These are phyloP conservation scores for Clarias gariepinus DNA, from an alignment of 2,113 vertebrate genomes.

Conservation along the genomic window DNA sequence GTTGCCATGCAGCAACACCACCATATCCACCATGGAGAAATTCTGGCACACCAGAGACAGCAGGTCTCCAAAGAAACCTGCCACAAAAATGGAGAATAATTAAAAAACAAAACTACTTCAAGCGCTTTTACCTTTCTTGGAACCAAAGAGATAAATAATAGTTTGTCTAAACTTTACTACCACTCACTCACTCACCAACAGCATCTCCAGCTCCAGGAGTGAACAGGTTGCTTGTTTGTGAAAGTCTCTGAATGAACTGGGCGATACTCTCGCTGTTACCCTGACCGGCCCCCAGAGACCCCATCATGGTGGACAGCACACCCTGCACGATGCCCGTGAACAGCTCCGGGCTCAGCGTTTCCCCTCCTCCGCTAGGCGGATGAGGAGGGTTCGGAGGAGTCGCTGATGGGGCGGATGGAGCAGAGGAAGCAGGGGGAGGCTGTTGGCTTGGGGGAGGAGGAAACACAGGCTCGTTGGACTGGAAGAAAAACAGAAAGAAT, in stretches of 20 bases:
- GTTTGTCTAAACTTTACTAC: background rate
- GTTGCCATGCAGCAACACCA: conserved; percentile 88
- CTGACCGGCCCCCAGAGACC: conserved; percentile 83
- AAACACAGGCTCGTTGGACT: conserved; percentile 70
- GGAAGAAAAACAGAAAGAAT: conserved; percentile 19
- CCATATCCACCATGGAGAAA: conserved; percentile 91
- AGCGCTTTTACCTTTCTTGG: no score
- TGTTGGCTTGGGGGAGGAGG: conserved; percentile 59
- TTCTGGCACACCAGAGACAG: conserved; percentile 88
- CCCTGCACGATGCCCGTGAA: conserved; percentile 89
- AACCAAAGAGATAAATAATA: background rate
- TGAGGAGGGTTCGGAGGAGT: conserved; percentile 48
- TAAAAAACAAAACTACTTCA: background rate
- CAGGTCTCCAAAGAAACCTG: conserved; percentile 89
- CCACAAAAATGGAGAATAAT: background rate
- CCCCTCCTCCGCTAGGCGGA: conserved; percentile 53
- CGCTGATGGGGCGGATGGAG: conserved; percentile 49
- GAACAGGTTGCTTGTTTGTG: conserved; percentile 87
- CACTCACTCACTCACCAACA: conserved; percentile 65
- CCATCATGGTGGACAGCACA: conserved; percentile 86
- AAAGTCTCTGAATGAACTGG: conserved; percentile 89
- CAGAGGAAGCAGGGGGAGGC: conserved; percentile 47
- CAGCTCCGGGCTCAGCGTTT: conserved; percentile 82
- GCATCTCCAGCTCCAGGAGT: conserved; percentile 82
- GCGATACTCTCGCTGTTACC: conserved; percentile 88